phyloP scores from a whole-genome alignment of 64 coral and sea anemone species.

The Trachythela sp. region DNA sequence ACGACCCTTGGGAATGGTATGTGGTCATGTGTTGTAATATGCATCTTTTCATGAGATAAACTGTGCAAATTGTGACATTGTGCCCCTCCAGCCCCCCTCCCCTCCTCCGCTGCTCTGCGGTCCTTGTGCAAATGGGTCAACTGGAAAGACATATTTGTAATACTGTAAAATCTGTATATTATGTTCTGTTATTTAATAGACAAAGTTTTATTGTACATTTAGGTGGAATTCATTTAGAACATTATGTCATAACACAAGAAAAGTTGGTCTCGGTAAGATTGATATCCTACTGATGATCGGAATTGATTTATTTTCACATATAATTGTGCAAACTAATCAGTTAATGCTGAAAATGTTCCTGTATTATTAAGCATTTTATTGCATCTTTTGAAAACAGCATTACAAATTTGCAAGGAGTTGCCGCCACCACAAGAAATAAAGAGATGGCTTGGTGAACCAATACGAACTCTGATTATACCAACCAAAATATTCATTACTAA shows the following conservation, averaged over 20 bases:
- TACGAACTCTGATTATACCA: constrained; percentile 58
- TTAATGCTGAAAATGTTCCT: background rate
- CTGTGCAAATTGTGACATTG: no score
- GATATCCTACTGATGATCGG: background rate
- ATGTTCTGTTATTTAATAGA: background rate
- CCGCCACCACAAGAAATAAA: constrained; percentile 51
- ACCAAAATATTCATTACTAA: constrained; percentile 72
- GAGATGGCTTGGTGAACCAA: constrained; percentile 68
- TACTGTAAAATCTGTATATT: no score
- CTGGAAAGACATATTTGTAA: no score
- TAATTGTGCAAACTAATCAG: background rate
- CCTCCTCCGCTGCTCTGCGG: no score
- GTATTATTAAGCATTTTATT: background rate
- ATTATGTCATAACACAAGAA: constrained; percentile 83
- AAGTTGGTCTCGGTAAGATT: constrained; percentile 64
- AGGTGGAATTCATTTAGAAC: constrained; percentile 95
- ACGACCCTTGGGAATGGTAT: constrained; percentile 86
- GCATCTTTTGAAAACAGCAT: constrained; percentile 40
- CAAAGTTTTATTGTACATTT: constrained; percentile 9
- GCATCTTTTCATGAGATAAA: no score
- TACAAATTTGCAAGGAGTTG: constrained; percentile 50
- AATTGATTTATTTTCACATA: background rate
- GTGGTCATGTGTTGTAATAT: background rate
- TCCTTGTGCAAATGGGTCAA: no score
- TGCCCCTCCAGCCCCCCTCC: no score